Base-by-base conservation (phyloP, 2,888 invertebrate species). In the Hetaerina titia region DNA sequence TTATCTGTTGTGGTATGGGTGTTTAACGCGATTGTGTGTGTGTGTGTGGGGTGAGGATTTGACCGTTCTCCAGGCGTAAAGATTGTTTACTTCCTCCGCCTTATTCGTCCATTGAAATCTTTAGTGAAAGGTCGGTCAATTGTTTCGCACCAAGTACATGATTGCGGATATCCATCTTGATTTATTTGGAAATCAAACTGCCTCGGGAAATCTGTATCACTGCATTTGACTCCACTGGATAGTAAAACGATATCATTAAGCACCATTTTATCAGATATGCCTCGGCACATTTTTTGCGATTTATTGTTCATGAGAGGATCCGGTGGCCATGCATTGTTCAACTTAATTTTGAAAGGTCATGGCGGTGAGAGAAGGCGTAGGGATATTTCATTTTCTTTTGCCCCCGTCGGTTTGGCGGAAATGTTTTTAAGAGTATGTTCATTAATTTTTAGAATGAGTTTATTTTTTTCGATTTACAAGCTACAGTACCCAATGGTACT, bases 101-200 rank as follows among this genome's bases (percentile, higher is more conserved):
- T 31, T 31, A 4, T 13, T 31, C n/a, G 31, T 13, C 81, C 81
- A 31, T 81, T 31, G 81, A 31, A 25, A 81, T 81, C 81, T 31
- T 13, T 25, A 31, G 81, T 81, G 81, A 25, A 9, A 31, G 81
- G 13, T 31, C 4, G 31, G 31, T n/a, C 31, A 31, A 81, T 81
- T 81, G 81, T 81, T 81, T 81, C 81, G 81, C 81, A 81, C 81
- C 81, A 25, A 31, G 81, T 81, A 11, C 81, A 81, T 81, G 81
- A 11, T 81, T 81, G 31, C 31, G 81, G 81, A 81, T 81, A 81
- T 81, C 81, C 81, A 81, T 81, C 81, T 81, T 81, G 81, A 81
- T 81, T 81, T 81, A 81, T 81, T 81, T 25, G 22, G 31, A 81
- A 81, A 81, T 81, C 81, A 31, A 9, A 5, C 81, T 13, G 81